A percentile compares a stretch with the other conserved stretches of the same genome.
Conservation (phyloP, 2,888 invertebrate genomes). For the Aplocera efformata region DNA sequence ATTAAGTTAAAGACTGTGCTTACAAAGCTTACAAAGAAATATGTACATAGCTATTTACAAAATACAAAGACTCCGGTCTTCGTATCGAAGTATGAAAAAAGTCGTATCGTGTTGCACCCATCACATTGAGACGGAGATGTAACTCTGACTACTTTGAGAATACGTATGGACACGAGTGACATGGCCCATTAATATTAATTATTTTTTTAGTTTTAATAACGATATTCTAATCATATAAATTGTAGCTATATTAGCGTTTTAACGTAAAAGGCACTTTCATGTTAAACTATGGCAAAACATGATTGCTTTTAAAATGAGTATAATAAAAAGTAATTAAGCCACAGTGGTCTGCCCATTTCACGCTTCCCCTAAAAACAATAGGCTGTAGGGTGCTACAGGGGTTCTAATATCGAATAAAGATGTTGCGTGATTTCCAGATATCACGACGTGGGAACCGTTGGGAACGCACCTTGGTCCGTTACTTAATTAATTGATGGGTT, state of each 20-base stretch:
- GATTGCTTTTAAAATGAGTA: conserved; percentile 11
- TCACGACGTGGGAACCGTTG: conserved; percentile 56
- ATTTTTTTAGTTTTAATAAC: too few species aligned
- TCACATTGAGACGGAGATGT: too few species aligned
- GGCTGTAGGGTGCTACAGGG: conserved; percentile 44
- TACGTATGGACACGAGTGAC: too few species aligned
- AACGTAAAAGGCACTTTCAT: conserved; percentile 1
- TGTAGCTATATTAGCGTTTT: background rate
- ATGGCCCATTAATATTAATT: too few species aligned
- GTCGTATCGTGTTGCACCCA: too few species aligned
- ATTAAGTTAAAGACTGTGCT: too few species aligned
- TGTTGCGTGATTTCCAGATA: conserved; percentile 79
- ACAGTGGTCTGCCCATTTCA: conserved; percentile 63
- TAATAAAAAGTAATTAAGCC: conserved; percentile 51
- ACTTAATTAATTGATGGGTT: conserved; percentile 71
- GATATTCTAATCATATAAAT: too few species aligned
- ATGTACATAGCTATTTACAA: too few species aligned
- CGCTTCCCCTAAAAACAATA: conserved; percentile 76
- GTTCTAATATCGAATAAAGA: conserved; percentile 72
- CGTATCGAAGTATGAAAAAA: too few species aligned
- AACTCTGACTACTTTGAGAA: too few species aligned
- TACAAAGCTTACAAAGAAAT: too few species aligned
- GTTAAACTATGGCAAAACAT: conserved; percentile 11
- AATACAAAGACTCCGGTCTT: too few species aligned
- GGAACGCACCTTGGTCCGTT: conserved; percentile 75